phyloP scores from a whole-genome alignment of 2,797 vertebrate species.

The Hemitrygon akajei region DNA sequence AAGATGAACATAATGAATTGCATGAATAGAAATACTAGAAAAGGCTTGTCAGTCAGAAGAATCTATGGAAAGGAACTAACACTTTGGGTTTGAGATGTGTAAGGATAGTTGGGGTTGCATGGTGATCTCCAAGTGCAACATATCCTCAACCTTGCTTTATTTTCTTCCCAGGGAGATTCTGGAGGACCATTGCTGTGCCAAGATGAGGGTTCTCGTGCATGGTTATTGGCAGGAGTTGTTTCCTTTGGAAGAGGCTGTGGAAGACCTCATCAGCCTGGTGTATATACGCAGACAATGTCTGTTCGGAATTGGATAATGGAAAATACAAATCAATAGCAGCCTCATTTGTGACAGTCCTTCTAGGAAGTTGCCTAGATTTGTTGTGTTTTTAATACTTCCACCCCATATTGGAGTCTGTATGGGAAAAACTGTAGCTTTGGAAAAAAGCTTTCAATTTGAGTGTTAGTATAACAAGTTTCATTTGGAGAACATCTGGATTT shows the following conservation, averaged over 20 bases:
- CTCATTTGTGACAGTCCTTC: neutral
- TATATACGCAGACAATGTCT: slow-evolving; percentile 9
- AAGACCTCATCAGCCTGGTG: slow-evolving; percentile 7
- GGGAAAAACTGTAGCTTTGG: too few relatives aligned
- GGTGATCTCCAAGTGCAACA: too few relatives aligned
- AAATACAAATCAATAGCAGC: neutral
- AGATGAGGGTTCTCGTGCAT: slow-evolving; percentile 3
- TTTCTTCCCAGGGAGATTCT: slow-evolving; percentile 34
- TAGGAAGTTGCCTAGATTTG: too few relatives aligned
- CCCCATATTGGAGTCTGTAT: neutral
- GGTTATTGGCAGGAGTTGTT: slow-evolving; percentile 10
- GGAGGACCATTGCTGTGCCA: slow-evolving; percentile 33
- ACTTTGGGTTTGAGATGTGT: too few relatives aligned
- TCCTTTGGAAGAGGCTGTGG: slow-evolving; percentile 12
- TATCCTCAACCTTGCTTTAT: too few relatives aligned
- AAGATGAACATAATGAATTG: too few relatives aligned
- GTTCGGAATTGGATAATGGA: neutral
- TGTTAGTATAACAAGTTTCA: too few relatives aligned
- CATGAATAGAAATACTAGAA: too few relatives aligned
- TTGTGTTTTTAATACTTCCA: too few relatives aligned
- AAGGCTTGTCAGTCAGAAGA: too few relatives aligned
- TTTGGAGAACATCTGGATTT: neutral
- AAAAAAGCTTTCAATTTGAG: neutral
- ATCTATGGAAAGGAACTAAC: too few relatives aligned
- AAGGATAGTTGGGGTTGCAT: too few relatives aligned